Base-by-base conservation (phyloP, 1,140 invertebrate genomes). In the Matsumurasca onukii region DNA sequence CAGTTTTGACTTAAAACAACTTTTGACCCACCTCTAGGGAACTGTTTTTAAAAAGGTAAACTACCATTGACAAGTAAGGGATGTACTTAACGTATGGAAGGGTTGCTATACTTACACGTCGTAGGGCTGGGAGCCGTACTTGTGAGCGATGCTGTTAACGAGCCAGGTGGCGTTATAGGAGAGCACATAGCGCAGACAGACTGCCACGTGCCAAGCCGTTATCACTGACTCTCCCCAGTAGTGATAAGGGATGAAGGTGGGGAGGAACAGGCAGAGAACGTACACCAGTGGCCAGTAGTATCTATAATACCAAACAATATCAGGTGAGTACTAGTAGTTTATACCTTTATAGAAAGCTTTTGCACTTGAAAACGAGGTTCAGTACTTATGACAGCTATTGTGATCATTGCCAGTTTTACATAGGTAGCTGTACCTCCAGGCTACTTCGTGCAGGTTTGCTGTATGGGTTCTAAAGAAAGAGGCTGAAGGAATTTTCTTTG, bases 111-210 rank as follows among this genome's bases (percentile, higher is more conserved):
- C 77, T 85, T 84, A 84, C 89, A 86, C 81, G 77, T 93, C 90
- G 78, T 91, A 93, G 2, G 91, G 91, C 70, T 84, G 83, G 72
- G 84, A 82, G 39, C 91, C 91, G 76, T 84, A 89, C 71, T 86
- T 82, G 75, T 92, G 91, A 3, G 91, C 89, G 49, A 86, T 85
- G 75, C 86, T 89, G 78, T 93, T 93, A 29, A 93, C 89, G 31
- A 86, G 82, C 88, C 90, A 92, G 0, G 91, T 92, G 2, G 84
- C 81, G 75, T 94, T 86, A 27, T 92, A 82, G 29, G 82, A 84
- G 51, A 85, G 76, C 2, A 83, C 82, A 78, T 90, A 92, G 17
- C 91, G 81, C 45, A 91, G 79, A 17, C 90, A 77, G 3, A 86
- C 82, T 1, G 81, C 80, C 1, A 97, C 85, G 71, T 87, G 85